Conservation (phyloP, 2,888 invertebrate genomes). For the Euzophera pinguis region DNA sequence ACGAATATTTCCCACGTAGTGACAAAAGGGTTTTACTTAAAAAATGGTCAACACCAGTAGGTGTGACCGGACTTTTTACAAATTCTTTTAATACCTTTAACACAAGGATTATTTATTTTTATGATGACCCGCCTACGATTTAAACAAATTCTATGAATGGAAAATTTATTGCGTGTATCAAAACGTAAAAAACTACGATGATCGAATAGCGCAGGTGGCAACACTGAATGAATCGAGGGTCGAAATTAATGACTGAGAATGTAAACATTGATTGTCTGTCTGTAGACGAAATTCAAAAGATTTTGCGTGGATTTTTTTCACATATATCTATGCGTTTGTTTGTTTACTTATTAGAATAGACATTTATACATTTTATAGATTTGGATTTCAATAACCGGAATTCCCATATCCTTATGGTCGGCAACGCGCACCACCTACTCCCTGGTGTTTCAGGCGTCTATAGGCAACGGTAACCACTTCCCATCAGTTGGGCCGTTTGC, state of each 20-base stretch:
- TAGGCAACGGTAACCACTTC: too few species aligned
- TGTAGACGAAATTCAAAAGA: constrained; percentile 12
- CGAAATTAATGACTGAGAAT: constrained; percentile 55
- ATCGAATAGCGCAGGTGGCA: constrained; percentile 25
- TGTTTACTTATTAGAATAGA: too few species aligned
- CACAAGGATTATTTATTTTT: constrained; percentile 41
- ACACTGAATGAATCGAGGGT: constrained; percentile 28
- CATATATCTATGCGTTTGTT: too few species aligned
- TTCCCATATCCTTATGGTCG: too few species aligned
- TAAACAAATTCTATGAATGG: constrained; percentile 68
- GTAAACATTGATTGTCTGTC: constrained; percentile 67
- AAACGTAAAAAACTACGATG: constrained; percentile 31
- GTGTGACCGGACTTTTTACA: constrained; percentile 36
- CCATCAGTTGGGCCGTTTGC: too few species aligned
- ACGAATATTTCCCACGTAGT: constrained; percentile 22
- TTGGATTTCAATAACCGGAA: too few species aligned
- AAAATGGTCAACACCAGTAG: constrained; percentile 32
- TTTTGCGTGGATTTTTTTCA: neutral
- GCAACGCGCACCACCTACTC: too few species aligned
- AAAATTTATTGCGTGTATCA: constrained; percentile 64
- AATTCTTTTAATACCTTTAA: constrained; percentile 29
- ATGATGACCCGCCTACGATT: constrained; percentile 65
- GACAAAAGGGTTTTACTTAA: constrained; percentile 12
- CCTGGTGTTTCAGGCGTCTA: too few species aligned
- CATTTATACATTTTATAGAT: too few species aligned